A percentile compares a stretch with the other conserved stretches of the same genome.
Conservation (phyloP, 2,797 vertebrate species). For the Strix occidentalis region DNA sequence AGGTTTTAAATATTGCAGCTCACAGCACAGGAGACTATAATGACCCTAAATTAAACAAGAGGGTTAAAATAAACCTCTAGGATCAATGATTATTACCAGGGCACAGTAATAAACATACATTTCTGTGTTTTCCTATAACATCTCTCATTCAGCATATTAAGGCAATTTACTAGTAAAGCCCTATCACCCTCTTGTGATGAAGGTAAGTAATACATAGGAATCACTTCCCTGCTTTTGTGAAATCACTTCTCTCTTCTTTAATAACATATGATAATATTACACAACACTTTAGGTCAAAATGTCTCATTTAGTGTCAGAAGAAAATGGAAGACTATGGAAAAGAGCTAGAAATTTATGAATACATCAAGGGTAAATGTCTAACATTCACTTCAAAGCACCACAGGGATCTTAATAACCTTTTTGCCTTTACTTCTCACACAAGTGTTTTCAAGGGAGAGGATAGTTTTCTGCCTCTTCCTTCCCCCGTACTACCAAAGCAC, state of each 20-base stretch:
- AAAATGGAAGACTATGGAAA: neutral
- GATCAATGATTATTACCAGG: neutral
- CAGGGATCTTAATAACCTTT: neutral
- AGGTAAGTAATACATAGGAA: neutral
- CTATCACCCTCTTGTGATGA: neutral
- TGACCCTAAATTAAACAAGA: neutral
- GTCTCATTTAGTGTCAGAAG: neutral
- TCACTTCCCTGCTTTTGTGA: neutral
- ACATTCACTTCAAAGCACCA: neutral
- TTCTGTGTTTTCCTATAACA: neutral
- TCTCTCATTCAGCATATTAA: neutral
- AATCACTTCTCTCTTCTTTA: neutral
- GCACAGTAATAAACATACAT: neutral
- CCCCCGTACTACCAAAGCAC: neutral
- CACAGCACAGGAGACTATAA: neutral
- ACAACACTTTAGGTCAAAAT: neutral
- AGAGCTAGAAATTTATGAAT: neutral
- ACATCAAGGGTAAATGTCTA: neutral
- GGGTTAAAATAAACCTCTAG: neutral
- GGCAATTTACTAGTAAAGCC: neutral
- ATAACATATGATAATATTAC: neutral
- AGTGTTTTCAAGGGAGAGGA: neutral
- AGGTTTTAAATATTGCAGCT: slow-evolving; percentile 32
- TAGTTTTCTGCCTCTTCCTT: neutral
- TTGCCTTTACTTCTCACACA: neutral